Percentiles rank a stretch among this genome's conserved stretches.
phyloP scores from a whole-genome alignment of 2,797 vertebrate genomes.

The Spondyliosoma cantharus region DNA sequence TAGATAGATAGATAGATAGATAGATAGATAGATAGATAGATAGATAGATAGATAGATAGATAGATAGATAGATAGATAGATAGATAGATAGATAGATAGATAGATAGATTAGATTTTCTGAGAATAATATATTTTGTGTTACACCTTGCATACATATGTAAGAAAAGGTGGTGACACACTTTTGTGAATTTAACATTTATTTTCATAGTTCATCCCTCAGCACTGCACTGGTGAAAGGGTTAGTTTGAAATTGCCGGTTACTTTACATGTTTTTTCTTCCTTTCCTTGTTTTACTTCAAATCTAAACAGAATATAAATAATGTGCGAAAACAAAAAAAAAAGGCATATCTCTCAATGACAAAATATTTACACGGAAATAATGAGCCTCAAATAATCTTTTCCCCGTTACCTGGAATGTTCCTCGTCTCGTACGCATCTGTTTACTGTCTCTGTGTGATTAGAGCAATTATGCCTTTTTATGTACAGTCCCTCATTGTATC shows the following conservation, averaged over 20 bases:
- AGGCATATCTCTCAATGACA: background rate
- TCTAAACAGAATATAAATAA: background rate
- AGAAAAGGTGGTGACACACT: background rate
- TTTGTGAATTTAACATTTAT: constrained; percentile 7
- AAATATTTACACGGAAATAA: background rate
- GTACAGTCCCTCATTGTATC: constrained; percentile 65
- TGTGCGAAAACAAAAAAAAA: background rate
- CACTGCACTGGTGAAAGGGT: background rate
- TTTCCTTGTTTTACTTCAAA: no score
- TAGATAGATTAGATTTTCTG: no score
- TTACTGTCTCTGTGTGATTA: constrained; percentile 68
- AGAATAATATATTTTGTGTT: background rate
- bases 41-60: constrained; percentile 14
- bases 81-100: constrained; percentile 13
- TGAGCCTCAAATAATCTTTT: background rate
- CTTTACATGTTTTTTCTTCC: background rate
- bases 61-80: constrained; percentile 16
- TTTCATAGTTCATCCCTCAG: background rate
- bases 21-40: constrained; percentile 9
- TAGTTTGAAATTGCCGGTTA: background rate
- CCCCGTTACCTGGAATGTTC: constrained; percentile 42
- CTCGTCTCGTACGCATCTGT: constrained; percentile 44
- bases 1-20: constrained; percentile 5
- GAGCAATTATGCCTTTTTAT: constrained; percentile 72
- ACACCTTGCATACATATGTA: background rate